A percentile compares a stretch with the other conserved stretches of the same genome.
Evolutionary conservation across 1,140 invertebrate genomes (phyloP).

Genomic region (Pseudomyrmex pallidus): DNA sequence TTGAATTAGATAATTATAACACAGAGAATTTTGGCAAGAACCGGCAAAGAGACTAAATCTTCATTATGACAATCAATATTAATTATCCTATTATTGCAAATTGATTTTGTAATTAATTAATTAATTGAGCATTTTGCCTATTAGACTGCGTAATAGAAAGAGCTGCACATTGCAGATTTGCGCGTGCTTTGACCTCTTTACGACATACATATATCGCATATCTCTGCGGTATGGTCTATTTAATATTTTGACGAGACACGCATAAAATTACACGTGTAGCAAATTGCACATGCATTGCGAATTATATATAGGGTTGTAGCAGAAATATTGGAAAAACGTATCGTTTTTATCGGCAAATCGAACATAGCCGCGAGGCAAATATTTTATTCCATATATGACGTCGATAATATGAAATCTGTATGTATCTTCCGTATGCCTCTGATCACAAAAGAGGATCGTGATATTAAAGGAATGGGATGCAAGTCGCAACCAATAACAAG

Average conservation of each 20-base stretch:
- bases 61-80: slow-evolving; percentile 49
- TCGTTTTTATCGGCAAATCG: slow-evolving; percentile 45
- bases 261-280: slow-evolving; percentile 36
- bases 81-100: slow-evolving; percentile 45
- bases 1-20: slow-evolving; percentile 43
- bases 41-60: slow-evolving; percentile 11
- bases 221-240: slow-evolving; percentile 33
- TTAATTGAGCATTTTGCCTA: slow-evolving; percentile 35
- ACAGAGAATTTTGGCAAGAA: slow-evolving; percentile 50
- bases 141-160: slow-evolving; percentile 26
- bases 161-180: not conserved
- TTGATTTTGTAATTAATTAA: slow-evolving; percentile 45
- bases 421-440: not conserved
- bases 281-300: slow-evolving; percentile 16
- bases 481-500: slow-evolving; percentile 32
- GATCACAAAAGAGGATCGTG: slow-evolving; percentile 27
- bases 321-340: slow-evolving; percentile 17
- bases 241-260: slow-evolving; percentile 26
- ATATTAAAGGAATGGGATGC: slow-evolving; percentile 45
- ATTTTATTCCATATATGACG: slow-evolving; percentile 43
- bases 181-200: slow-evolving; percentile 8
- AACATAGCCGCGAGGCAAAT: slow-evolving; percentile 38
- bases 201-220: too few relatives aligned
- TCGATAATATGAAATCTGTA: slow-evolving; percentile 47
- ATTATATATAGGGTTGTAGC: slow-evolving; percentile 2